These are phyloP conservation scores for Melanotaenia trifasciata DNA, from an alignment of 2,797 vertebrate genomes.

Conservation along the genomic window DNA sequence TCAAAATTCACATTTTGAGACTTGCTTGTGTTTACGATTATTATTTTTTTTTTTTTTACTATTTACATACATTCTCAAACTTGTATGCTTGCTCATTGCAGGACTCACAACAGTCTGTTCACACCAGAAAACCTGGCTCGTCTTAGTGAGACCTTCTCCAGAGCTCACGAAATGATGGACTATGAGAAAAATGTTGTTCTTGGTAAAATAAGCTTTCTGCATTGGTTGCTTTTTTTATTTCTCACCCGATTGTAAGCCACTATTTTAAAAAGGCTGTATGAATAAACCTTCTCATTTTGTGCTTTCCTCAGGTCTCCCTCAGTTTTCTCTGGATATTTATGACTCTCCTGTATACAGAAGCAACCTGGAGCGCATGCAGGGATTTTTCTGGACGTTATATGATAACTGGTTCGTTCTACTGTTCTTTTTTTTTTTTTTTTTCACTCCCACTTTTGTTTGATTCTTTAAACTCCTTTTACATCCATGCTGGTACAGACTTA, in stretches of 20 bases:
- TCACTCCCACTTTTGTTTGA: background rate
- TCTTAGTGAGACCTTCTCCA: constrained; percentile 89
- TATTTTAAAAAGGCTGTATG: constrained; percentile 77
- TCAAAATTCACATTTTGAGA: no score
- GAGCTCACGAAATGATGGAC: constrained; percentile 91
- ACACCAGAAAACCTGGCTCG: constrained; percentile 90
- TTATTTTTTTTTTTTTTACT: background rate
- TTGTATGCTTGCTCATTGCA: constrained; percentile 57
- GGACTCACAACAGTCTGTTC: constrained; percentile 94
- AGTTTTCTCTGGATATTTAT: constrained; percentile 87
- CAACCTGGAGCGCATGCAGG: constrained; percentile 92
- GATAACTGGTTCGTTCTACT: constrained; percentile 90
- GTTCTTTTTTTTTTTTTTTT: background rate
- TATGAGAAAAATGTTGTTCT: constrained; percentile 92
- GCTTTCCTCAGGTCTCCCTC: constrained; percentile 85
- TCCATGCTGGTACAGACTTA: background rate
- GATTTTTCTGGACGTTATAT: constrained; percentile 91
- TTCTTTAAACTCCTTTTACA: background rate
- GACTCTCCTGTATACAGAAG: constrained; percentile 91
- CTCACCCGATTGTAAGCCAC: background rate
- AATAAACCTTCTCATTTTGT: constrained; percentile 43
- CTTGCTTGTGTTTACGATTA: no score
- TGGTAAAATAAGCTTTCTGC: constrained; percentile 79
- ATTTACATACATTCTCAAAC: background rate
- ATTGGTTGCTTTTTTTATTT: background rate